Evolutionary conservation across 2,888 invertebrate species (phyloP), one percentile per base, ranked within the genome.

Genomic region (Ormyrus pomaceus): DNA sequence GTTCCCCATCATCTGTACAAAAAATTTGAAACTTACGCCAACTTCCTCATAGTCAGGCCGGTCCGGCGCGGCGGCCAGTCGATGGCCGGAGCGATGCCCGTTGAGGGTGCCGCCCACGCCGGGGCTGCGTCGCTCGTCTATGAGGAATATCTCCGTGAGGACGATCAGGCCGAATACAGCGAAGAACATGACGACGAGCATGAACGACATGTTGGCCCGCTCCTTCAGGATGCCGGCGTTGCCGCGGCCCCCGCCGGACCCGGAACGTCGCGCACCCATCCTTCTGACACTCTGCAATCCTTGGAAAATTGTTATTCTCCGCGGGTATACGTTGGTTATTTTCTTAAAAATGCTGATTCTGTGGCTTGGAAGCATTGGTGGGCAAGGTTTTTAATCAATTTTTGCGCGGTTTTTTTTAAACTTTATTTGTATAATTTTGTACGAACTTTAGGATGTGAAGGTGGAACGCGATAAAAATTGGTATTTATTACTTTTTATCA

Each of bases 181-280:
- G 91, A 97, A 96, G 91, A 97, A 97, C 93, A 96, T 96, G 85
- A 97, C 94, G 83, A 97, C 96, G 90, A 97, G 95, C 91, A 97
- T 95, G 92, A 97, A 97, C 88, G 96, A 96, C 93, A 96, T 95
- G 90, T 96, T 95, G 85, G 96, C 96, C 85, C 96, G 93, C 91
- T 96, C 96, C 87, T 95, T 90, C 55, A 93, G 91, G 92, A 94
- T 89, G 92, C 93, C 91, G 90, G 91, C 89, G 91, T 88, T 87
- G 88, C 91, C 90, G 89, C 92, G 90, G 90, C 92, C 89, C 89
- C 89, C 88, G 78, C 86, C 86, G 79, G 86, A 87, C 82, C 90
- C 87, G 77, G 86, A 85, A 83, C 93, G 92, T 91, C 92, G 92
- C 91, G 92, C 92, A 84, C 89, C 89, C 90, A 90, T 90, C 65